Base-by-base conservation (phyloP, 2,888 invertebrate species). In the Melanostoma scalare region DNA sequence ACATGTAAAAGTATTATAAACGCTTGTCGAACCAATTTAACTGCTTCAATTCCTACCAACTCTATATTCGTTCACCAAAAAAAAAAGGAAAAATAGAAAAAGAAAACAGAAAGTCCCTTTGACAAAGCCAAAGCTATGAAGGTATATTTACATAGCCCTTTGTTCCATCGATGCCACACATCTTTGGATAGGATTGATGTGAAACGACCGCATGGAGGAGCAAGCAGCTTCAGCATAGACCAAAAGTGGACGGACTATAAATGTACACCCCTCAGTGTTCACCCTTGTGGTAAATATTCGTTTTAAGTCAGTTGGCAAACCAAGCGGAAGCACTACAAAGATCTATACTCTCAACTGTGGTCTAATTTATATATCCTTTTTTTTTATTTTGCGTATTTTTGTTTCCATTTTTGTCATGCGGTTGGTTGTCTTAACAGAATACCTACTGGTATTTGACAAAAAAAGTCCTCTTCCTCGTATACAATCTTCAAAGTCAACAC, bases 1-100 rank as follows among this genome's bases (percentile, higher is more conserved):
- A 38, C 63, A 36, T 36, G 63, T 38, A 63, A 63, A 63, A 63
- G 50, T 63, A 42, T 67, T 67, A 53, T 61, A 76, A 69, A 82
- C 81, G 81, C 72, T 82, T 82, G 77, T 82, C 81, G 61, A 82
- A 82, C 68, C 81, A 82, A 82, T 77, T 77, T 82, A 67, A 73
- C 77, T 77, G 81, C 81, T 72, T 82, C 81, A 72, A 61, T 73
- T 82, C 77, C 77, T 74, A 58, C 77, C 68, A 77, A 77, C 76
- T 82, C 76, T 82, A 73, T 82, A 72, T 72, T 77, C 56, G 42
- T 63, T 63, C 33, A 5, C 52, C n/a, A 46, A 40, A 38, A 61
- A 61, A 53, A 53, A 53, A 48, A n/a, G n/a, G n/a, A n/a, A n/a
- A n/a, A n/a, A n/a, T n/a, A n/a, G 31, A 40, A 36, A 58, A 10